These are phyloP conservation scores for Cyclopterus lumpus DNA, from an alignment of 2,797 vertebrate species.

Conservation along the genomic window DNA sequence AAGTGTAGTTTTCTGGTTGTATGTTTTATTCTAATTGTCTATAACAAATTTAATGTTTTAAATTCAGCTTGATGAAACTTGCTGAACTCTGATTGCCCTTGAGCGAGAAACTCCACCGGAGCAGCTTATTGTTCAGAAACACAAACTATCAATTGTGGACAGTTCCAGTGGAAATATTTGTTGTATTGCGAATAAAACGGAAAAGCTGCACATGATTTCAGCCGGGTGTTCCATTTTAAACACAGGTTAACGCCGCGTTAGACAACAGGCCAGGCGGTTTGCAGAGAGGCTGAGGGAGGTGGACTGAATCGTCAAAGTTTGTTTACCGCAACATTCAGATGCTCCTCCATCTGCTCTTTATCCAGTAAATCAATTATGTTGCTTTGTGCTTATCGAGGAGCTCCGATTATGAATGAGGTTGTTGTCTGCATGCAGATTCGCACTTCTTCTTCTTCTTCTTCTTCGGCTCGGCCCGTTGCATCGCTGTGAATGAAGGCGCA, in stretches of 20 bases:
- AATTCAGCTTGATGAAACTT: not conserved
- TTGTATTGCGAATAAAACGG: not conserved
- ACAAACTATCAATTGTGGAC: not conserved
- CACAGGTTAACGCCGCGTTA: conserved; percentile 27
- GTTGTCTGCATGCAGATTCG: conserved; percentile 64
- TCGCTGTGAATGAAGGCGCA: conserved; percentile 21
- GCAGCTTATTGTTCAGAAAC: not conserved
- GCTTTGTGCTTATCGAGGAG: conserved; percentile 61
- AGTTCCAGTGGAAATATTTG: not conserved
- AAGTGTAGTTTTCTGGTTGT: not conserved
- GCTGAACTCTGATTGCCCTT: not conserved
- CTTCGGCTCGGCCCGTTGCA: conserved; percentile 9
- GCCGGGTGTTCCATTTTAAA: conserved; percentile 9
- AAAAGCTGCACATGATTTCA: not conserved
- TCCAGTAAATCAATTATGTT: conserved; percentile 64
- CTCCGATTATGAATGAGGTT: conserved; percentile 53
- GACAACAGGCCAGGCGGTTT: conserved; percentile 20
- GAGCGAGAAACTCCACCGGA: not conserved
- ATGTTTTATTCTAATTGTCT: not conserved
- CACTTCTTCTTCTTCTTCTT: not conserved
- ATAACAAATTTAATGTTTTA: not conserved
- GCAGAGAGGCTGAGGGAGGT: conserved; percentile 25
- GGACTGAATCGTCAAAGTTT: conserved; percentile 61
- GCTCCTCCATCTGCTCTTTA: conserved; percentile 66
- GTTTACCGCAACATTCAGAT: conserved; percentile 62